Evolutionary conservation across 2,113 vertebrate genomes (phyloP).

Genomic region (Scytalopus superciliaris): DNA sequence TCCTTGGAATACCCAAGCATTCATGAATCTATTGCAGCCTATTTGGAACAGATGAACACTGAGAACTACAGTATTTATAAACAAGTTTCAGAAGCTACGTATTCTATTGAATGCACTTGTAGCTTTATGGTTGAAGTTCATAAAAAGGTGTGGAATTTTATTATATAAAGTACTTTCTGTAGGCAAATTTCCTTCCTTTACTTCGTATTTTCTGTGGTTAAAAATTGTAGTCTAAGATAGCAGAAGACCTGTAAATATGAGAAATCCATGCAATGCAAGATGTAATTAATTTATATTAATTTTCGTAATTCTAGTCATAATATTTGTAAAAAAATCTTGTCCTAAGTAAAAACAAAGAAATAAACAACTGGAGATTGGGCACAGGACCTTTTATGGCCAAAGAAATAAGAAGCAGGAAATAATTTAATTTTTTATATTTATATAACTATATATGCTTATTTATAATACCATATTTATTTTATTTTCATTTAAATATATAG

Average conservation of each 20-base stretch:
- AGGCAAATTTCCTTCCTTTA: neutral
- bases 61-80: conserved; percentile 86
- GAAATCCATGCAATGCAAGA: rapidly evolving
- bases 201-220: neutral
- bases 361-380: neutral
- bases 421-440: neutral
- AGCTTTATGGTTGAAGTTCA: conserved; percentile 83
- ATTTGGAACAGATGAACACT: conserved; percentile 90
- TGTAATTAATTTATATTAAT: neutral
- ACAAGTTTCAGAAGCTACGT: conserved; percentile 73
- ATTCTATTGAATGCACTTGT: conserved; percentile 88
- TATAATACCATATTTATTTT: neutral
- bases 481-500: neutral
- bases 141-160: conserved; percentile 79
- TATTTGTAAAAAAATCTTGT: neutral
- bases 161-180: neutral
- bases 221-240: neutral
- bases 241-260: neutral
- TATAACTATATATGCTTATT: neutral
- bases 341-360: neutral
- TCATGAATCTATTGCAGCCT: conserved; percentile 86
- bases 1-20: conserved; percentile 82
- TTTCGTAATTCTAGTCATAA: neutral
- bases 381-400: neutral
- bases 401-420: neutral